Evolutionary conservation across 2,797 vertebrate species (phyloP).

Genomic region (Echeneis naucrates): DNA sequence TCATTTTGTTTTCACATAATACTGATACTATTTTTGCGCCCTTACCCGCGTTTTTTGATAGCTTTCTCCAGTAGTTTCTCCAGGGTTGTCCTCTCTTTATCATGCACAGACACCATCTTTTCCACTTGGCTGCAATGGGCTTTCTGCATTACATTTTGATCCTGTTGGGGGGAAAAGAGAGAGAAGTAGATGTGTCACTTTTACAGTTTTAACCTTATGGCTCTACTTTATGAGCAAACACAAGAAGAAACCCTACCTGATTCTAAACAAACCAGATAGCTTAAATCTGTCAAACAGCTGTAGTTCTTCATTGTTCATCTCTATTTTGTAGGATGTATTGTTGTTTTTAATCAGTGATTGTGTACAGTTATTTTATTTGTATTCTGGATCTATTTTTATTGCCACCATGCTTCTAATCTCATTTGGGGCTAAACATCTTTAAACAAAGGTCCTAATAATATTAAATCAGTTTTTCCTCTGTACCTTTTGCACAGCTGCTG

Average conservation of each 20-base stretch:
- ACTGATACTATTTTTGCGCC: background rate
- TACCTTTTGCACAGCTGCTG: background rate
- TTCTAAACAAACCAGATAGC: too few relatives aligned
- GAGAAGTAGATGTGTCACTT: background rate
- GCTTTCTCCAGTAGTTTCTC: conserved; percentile 97
- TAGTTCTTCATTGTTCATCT: too few relatives aligned
- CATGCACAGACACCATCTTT: conserved; percentile 95
- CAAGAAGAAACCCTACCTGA: background rate
- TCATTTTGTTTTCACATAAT: background rate
- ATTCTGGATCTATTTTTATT: too few relatives aligned
- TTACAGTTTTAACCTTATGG: background rate
- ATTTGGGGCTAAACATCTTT: too few relatives aligned
- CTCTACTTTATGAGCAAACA: background rate
- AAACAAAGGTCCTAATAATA: too few relatives aligned
- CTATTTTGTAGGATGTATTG: too few relatives aligned
- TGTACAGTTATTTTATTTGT: too few relatives aligned
- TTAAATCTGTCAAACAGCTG: too few relatives aligned
- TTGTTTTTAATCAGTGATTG: too few relatives aligned
- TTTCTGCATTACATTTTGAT: conserved; percentile 96
- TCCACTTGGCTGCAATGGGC: conserved; percentile 95
- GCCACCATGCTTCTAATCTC: too few relatives aligned
- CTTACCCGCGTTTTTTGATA: conserved; percentile 96
- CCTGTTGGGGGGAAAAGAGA: conserved; percentile 82
- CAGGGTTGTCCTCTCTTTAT: conserved; percentile 92
- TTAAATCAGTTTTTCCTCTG: too few relatives aligned